A percentile compares a stretch with the other conserved stretches of the same genome.
Evolutionary conservation across 2,113 vertebrate genomes (phyloP).

Genomic region (Calidris pygmaea): DNA sequence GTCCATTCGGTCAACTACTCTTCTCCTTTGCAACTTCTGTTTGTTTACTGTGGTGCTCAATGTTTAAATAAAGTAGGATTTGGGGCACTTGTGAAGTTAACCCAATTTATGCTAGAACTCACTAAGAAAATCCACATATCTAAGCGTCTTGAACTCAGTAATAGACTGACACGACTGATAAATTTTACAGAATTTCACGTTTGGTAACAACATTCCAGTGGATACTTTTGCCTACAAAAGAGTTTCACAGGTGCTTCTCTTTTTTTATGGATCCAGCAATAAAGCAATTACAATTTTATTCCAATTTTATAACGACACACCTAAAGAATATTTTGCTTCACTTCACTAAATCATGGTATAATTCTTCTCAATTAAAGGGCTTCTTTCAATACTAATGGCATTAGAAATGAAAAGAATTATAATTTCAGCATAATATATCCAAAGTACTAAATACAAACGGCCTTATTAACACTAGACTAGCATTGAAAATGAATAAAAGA

Average conservation of each 20-base stretch:
- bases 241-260: accelerated
- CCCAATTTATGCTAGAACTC: not conserved
- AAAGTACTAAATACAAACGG: slow-evolving; percentile 13
- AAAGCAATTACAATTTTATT: not conserved
- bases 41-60: not conserved
- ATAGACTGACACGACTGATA: not conserved
- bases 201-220: not conserved
- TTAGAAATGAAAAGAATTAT: slow-evolving; percentile 4
- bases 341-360: not conserved
- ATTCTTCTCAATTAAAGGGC: not conserved
- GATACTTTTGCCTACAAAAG: not conserved
- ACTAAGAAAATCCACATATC: not conserved
- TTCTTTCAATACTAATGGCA: not conserved
- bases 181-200: not conserved
- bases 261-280: not conserved
- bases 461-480: slow-evolving; percentile 8
- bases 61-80: not conserved
- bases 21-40: not conserved
- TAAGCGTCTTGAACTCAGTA: not conserved
- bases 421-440: slow-evolving; percentile 21
- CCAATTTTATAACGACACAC: not conserved
- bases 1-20: not conserved
- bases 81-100: not conserved
- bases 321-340: not conserved
- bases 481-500: slow-evolving; percentile 1